Evolutionary conservation across 1,140 invertebrate genomes (phyloP), one percentile per base, ranked within the genome.

Genomic region (Oryzaephilus surinamensis): DNA sequence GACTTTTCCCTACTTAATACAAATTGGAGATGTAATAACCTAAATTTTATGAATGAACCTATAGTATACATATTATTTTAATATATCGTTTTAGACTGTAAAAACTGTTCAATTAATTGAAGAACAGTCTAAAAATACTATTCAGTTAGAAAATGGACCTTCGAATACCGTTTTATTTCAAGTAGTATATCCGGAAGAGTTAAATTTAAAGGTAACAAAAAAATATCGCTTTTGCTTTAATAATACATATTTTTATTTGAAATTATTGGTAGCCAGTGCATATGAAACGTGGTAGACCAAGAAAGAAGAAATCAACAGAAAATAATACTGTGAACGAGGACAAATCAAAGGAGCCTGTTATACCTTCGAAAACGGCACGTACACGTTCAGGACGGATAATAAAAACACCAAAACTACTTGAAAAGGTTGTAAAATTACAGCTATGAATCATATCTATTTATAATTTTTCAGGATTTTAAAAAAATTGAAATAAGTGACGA

Each of bases 91-190:
- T n/a, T n/a, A n/a, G n/a, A n/a, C n/a, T n/a, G n/a, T n/a, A n/a
- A n/a, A n/a, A n/a, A n/a, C n/a, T n/a, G n/a, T n/a, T n/a, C n/a
- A n/a, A n/a, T n/a, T n/a, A n/a, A n/a, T n/a, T n/a, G n/a, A n/a
- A n/a, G n/a, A n/a, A n/a, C n/a, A n/a, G n/a, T n/a, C n/a, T n/a
- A n/a, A n/a, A n/a, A n/a, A n/a, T n/a, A n/a, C n/a, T n/a, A n/a
- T n/a, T n/a, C n/a, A n/a, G n/a, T n/a, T n/a, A n/a, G 86, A 87
- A 1, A 94, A 92, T 60, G 97, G 92, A 74, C 98, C 98, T 12
- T 94, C 94, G 62, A 96, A 98, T 11, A 94, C 94, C 95, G 98
- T 98, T 62, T 64, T 74, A 36, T 11, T 38, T 44, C 39, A 52
- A 42, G 39, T 56, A 14, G 43, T 60, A 15, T 54, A 56, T 39